Percentiles rank a stretch among this genome's conserved stretches.
Conservation (phyloP, 2,113 vertebrate species). For the Chlamydotis undulata region DNA sequence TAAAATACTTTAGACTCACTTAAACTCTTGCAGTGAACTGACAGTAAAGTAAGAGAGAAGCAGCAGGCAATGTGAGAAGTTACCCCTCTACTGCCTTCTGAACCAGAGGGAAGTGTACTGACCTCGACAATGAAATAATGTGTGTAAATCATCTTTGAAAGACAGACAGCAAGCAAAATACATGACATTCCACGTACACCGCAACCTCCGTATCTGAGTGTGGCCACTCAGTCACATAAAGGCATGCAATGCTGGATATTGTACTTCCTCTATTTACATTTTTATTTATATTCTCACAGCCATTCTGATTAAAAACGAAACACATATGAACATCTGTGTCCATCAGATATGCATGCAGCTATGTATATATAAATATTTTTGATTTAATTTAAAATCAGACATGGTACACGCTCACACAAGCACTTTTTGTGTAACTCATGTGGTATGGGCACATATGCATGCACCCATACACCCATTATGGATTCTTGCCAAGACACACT, state of each 20-base stretch:
- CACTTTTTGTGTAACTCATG: neutral
- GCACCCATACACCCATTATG: neutral
- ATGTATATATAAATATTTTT: neutral
- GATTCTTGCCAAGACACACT: neutral
- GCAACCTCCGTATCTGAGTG: accelerated
- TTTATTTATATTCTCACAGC: neutral
- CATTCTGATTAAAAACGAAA: neutral
- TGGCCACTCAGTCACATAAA: neutral
- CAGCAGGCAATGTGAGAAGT: neutral
- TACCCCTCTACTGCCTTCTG: neutral
- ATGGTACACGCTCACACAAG: neutral
- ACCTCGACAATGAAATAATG: neutral
- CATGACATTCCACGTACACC: accelerated
- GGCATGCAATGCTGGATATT: neutral
- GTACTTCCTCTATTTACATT: neutral
- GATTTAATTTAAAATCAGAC: neutral
- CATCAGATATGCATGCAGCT: neutral
- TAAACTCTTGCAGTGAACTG: neutral
- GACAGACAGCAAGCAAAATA: neutral
- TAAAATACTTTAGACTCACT: neutral
- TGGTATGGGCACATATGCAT: neutral
- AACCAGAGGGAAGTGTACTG: neutral
- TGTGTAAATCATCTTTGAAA: neutral
- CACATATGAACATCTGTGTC: neutral
- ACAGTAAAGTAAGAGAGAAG: neutral